A percentile compares a stretch with the other conserved stretches of the same genome.
These are phyloP conservation scores for Drosophila erecta DNA, from an alignment of 1,140 invertebrate species.

Conservation along the genomic window DNA sequence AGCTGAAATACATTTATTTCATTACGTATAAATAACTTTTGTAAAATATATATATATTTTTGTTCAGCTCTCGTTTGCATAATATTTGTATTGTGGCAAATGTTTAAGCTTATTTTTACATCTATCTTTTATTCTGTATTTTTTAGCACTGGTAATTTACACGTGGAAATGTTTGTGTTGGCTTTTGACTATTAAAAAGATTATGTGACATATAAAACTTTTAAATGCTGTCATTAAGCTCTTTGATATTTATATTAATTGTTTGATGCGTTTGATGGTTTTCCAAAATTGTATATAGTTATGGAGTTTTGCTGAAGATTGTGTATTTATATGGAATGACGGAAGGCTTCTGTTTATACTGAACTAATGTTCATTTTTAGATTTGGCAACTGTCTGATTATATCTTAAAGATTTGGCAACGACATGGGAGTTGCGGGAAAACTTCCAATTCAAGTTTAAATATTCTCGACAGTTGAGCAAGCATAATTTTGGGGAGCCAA, in stretches of 20 bases:
- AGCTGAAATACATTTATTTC: slow-evolving; percentile 14
- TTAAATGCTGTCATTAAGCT: slow-evolving; percentile 49
- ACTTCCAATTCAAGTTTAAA: neutral
- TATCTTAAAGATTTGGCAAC: slow-evolving; percentile 32
- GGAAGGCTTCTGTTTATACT: neutral
- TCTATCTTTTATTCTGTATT: slow-evolving; percentile 22
- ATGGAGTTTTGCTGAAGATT: slow-evolving; percentile 11
- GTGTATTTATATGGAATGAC: neutral
- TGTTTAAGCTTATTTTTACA: slow-evolving; percentile 15
- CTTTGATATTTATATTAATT: slow-evolving; percentile 18
- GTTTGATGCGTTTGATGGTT: slow-evolving; percentile 7
- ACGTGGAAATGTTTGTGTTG: slow-evolving; percentile 29
- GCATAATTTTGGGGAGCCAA: neutral
- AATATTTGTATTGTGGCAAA: slow-evolving; percentile 2
- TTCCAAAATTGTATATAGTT: slow-evolving; percentile 4
- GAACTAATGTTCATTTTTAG: neutral
- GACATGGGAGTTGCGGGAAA: neutral
- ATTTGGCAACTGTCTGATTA: slow-evolving; percentile 30
- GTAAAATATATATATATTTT: slow-evolving; percentile 19
- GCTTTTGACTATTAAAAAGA: slow-evolving; percentile 21
- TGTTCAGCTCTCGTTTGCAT: neutral
- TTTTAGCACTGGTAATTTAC: slow-evolving; percentile 18
- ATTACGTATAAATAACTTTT: slow-evolving; percentile 16
- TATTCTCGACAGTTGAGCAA: slow-evolving; percentile 11
- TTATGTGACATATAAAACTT: slow-evolving; percentile 24